Conservation (phyloP, 2,113 vertebrate genomes). For the Cryptotis parvus region DNA sequence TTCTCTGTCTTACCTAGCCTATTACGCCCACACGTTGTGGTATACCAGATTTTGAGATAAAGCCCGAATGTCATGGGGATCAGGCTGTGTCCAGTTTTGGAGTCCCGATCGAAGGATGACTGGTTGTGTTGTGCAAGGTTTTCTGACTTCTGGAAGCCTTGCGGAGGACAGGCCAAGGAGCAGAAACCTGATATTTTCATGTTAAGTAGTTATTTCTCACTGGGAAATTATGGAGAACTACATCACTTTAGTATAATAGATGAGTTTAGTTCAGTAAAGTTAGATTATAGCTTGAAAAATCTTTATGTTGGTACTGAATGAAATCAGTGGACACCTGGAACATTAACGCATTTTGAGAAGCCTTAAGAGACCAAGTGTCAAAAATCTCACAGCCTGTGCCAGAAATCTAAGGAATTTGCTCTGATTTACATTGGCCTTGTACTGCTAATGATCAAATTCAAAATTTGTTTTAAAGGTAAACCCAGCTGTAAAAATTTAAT, state of each 20-base stretch:
- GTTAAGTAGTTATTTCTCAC: neutral
- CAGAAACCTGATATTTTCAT: slow-evolving; percentile 59
- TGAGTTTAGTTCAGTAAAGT: slow-evolving; percentile 41
- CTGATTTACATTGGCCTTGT: slow-evolving; percentile 56
- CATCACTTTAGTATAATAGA: slow-evolving; percentile 41
- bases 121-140: no score
- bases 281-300: neutral
- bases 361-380: slow-evolving; percentile 49
- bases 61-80: no score
- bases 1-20: no score
- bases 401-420: slow-evolving; percentile 61
- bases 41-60: no score
- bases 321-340: slow-evolving; percentile 63
- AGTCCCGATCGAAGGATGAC: no score
- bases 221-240: neutral
- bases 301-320: slow-evolving; percentile 38
- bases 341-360: slow-evolving; percentile 54
- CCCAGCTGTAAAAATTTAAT: slow-evolving; percentile 69
- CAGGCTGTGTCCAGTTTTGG: no score
- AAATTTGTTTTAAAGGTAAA: slow-evolving; percentile 12
- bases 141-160: no score
- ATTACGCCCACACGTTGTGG: no score
- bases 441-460: slow-evolving; percentile 32
- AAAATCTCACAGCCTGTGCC: slow-evolving; percentile 58
- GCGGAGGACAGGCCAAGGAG: no score